Evolutionary conservation across 2,888 invertebrate genomes (phyloP).

Genomic region (Encarsia formosa): DNA sequence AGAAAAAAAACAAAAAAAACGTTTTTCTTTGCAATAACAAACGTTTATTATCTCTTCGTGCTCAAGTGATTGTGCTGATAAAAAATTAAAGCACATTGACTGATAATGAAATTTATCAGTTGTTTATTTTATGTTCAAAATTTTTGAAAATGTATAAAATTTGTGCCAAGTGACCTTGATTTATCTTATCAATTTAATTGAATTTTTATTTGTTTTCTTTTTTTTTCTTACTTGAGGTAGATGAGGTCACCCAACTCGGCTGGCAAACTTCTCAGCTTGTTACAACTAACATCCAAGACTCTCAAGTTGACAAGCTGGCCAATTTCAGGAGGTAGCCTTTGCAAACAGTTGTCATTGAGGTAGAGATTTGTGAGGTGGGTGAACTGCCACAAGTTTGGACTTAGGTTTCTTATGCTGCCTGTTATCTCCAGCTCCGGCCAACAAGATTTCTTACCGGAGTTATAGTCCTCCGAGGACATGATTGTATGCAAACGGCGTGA

Average conservation of each 20-base stretch:
- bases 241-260: constrained; percentile 95
- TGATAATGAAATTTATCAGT: too few species aligned
- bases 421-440: constrained; percentile 91
- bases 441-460: constrained; percentile 85
- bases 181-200: too few species aligned
- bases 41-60: too few species aligned
- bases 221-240: constrained; percentile 76
- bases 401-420: constrained; percentile 91
- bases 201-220: too few species aligned
- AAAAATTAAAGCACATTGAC: too few species aligned
- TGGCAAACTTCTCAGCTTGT: constrained; percentile 91
- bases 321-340: constrained; percentile 88
- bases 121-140: too few species aligned
- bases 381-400: constrained; percentile 87
- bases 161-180: too few species aligned
- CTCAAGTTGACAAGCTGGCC: constrained; percentile 77
- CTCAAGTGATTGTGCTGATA: too few species aligned
- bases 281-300: constrained; percentile 87
- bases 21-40: background rate
- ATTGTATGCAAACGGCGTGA: constrained; percentile 82
- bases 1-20: background rate
- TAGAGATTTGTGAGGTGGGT: constrained; percentile 91
- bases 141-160: too few species aligned
- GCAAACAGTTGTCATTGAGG: constrained; percentile 91
- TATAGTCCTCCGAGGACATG: constrained; percentile 90